Evolutionary conservation across 2,888 invertebrate species (phyloP), one percentile per base, ranked within the genome.

Genomic region (Mactromeris polynyma): DNA sequence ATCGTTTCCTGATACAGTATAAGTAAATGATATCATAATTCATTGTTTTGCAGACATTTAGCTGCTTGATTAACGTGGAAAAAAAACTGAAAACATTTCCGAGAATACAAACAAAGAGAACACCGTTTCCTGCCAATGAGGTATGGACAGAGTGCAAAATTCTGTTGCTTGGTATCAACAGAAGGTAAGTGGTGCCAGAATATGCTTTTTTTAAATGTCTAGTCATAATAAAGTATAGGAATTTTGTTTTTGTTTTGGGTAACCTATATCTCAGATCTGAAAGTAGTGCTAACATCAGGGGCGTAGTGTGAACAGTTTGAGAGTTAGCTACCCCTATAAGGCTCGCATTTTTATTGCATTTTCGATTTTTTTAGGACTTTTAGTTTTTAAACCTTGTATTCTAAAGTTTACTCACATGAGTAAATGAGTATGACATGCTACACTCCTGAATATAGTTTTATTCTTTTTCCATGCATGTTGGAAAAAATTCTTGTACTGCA

Each of bases 91-190:
- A 42, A 6, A 19, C 58, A 4, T 2, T 58, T 21, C 6, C n/a
- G 26, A 26, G 6, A 26, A 64, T 26, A 64, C 9, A n/a, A 64
- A 51, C 31, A 46, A 14, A 31, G 46, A 51, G 14, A 26, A 9
- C 42, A 21, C 42, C 42, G 46, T 14, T 58, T 73, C 69, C 40
- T 82, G 54, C 83, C 81, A 31, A 85, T 83, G 54, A 93, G 95
- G 94, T 92, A 96, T 96, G 96, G 96, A 96, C 89, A 94, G 91
- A 92, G 91, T 96, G 81, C 96, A 96, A 91, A 90, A 94, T 86
- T 92, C 94, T 90, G 95, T 96, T 85, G 95, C 95, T 83, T 95
- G 95, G 95, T 96, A 96, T 94, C 96, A 96, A 89, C 93, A 95
- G 90, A 95, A 94, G 94, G 95, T 95, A 92, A 88, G 89, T 38